Evolutionary conservation across 2,888 invertebrate genomes (phyloP).

Genomic region (Flexamia atlantica): DNA sequence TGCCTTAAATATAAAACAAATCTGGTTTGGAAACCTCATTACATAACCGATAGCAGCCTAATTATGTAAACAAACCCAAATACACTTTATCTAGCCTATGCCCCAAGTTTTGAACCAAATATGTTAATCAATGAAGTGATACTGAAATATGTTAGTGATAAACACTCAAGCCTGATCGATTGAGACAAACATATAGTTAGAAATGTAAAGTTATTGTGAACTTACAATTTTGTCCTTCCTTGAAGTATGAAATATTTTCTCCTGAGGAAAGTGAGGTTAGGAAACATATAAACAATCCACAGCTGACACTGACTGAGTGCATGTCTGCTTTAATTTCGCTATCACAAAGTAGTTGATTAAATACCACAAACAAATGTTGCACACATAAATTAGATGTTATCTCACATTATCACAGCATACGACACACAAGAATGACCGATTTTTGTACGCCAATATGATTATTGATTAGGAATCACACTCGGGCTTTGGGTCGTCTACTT

Average conservation of each 20-base stretch:
- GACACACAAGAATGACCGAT: not conserved
- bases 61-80: too few relatives aligned
- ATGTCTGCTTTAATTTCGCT: not conserved
- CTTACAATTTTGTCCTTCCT: slow-evolving; percentile 7
- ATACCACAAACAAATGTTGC: not conserved
- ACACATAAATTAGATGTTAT: not conserved
- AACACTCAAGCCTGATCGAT: too few relatives aligned
- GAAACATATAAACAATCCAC: slow-evolving; percentile 51
- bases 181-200: too few relatives aligned
- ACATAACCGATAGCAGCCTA: too few relatives aligned
- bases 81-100: too few relatives aligned
- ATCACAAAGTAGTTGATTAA: not conserved
- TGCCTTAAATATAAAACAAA: too few relatives aligned
- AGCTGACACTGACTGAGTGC: slow-evolving; percentile 35
- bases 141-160: too few relatives aligned
- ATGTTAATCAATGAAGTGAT: too few relatives aligned
- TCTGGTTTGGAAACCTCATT: too few relatives aligned
- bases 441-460: slow-evolving; percentile 2
- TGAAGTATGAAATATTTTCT: slow-evolving; percentile 25
- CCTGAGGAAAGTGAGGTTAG: slow-evolving; percentile 45
- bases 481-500: slow-evolving; percentile 30
- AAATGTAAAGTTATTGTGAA: not conserved
- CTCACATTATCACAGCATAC: slow-evolving; percentile 20
- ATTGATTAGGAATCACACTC: slow-evolving; percentile 31
- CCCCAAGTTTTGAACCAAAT: too few relatives aligned